A percentile compares a stretch with the other conserved stretches of the same genome.
These are phyloP conservation scores for Hoplias malabaricus DNA, from an alignment of 2,113 vertebrate species.

Conservation along the genomic window DNA sequence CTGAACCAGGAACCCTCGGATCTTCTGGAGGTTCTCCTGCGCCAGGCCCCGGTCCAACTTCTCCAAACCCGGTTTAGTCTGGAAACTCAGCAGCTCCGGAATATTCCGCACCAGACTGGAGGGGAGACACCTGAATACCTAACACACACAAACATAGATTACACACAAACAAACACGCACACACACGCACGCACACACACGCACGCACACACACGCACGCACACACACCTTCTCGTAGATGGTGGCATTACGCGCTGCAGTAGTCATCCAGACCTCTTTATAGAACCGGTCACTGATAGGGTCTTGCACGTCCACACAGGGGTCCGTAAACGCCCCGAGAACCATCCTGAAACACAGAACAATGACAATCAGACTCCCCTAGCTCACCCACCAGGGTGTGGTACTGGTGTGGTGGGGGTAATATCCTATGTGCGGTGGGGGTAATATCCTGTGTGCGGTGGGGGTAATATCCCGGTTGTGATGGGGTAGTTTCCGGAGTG, in stretches of 20 bases:
- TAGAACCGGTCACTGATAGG: conserved; percentile 94
- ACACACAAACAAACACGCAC: background rate
- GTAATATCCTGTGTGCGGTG: no score
- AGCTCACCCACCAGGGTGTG: no score
- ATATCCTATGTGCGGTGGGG: no score
- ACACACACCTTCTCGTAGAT: conserved; percentile 89
- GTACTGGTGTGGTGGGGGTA: no score
- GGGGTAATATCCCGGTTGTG: no score
- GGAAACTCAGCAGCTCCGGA: conserved; percentile 85
- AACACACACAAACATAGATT: background rate
- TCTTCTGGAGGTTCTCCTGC: conserved; percentile 89
- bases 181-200: conserved; percentile 30
- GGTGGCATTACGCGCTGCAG: conserved; percentile 89
- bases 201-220: background rate
- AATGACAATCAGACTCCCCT: background rate
- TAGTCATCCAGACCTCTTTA: conserved; percentile 95
- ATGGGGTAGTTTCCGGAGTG: no score
- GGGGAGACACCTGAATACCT: conserved; percentile 96
- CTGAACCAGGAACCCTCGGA: conserved; percentile 93
- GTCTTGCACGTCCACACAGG: conserved; percentile 82
- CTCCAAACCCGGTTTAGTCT: conserved; percentile 78
- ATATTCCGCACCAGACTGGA: conserved; percentile 89
- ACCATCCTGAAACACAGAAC: conserved; percentile 76
- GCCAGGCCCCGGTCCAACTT: conserved; percentile 80
- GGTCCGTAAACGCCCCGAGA: conserved; percentile 82